Evolutionary conservation across 2,113 vertebrate species (phyloP), one percentile per base, ranked within the genome.

Genomic region (Oceanodroma tethys): DNA sequence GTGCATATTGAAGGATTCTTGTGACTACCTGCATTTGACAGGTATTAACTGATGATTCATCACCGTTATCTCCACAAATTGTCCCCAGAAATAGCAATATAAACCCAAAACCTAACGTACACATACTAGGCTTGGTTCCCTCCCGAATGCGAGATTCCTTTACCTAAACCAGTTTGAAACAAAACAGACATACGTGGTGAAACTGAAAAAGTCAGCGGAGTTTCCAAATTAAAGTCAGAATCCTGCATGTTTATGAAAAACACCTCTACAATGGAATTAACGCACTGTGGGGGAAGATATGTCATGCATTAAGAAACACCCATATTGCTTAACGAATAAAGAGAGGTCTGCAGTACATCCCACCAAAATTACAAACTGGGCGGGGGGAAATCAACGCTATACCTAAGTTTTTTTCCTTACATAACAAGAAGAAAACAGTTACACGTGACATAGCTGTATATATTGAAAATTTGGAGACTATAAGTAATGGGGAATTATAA

Each of bases 21-120:
- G 90, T 60, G 88, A 86, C 92, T 92, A 86, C 94, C 97, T 90
- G 92, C 65, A 21, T 62, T 26, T 83, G 88, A 86, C 94, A 92
- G 90, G 90, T 86, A 78, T 94, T 83, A 93, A 66, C 13, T 21
- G 75, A 50, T 86, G 92, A 93, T 94, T 96, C 92, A 88, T 60
- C 72, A 21, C 82, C 2, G 0, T 38, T 79, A 20, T n/a, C 80
- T n/a, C 65, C 95, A 66, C 78, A 72, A 42, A 82, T 4, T 16
- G 29, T 25, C 63, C 68, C 63, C 52, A 75, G 50, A 32, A 91
- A 60, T 1, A 47, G 72, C 66, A n/a, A 30, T 2, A 29, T 8
- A 8, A 79, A 73, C 1, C 45, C 58, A 26, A 82, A 71, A 30
- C 32, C 18, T 13, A 30, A 14, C 0, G 0, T 10, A 20, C 23